phyloP scores from a whole-genome alignment of 2,113 vertebrate genomes.

The Bos indicus region DNA sequence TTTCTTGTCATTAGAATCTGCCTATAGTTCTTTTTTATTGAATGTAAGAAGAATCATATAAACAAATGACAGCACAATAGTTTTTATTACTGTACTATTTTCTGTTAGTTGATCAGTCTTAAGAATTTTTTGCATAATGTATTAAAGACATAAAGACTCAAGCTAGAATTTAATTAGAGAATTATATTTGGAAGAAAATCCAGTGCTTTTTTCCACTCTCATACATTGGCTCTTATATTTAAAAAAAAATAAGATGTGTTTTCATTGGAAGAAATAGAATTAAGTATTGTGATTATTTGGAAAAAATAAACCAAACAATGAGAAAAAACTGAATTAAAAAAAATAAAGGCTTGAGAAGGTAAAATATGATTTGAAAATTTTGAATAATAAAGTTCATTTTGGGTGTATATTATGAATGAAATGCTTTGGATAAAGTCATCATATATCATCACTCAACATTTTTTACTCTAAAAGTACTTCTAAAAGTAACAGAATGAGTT shows the following conservation, averaged over 20 bases:
- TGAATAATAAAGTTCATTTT: conserved; percentile 17
- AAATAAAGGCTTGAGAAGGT: background rate
- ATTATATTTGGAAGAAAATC: background rate
- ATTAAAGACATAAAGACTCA: background rate
- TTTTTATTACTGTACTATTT: background rate
- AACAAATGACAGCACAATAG: background rate
- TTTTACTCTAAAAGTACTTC: conserved; percentile 18
- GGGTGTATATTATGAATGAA: background rate
- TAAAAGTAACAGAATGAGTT: background rate
- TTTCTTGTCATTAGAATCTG: background rate
- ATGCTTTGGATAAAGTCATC: background rate
- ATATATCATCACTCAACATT: background rate
- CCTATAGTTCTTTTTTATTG: background rate
- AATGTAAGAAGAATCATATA: conserved; percentile 9
- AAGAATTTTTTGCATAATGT: background rate
- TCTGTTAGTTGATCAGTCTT: background rate
- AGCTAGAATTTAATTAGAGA: background rate
- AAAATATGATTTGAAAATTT: background rate
- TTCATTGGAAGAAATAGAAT: conserved; percentile 1
- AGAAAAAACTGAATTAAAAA: background rate
- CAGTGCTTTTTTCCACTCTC: background rate
- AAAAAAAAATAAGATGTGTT: background rate
- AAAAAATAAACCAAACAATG: background rate
- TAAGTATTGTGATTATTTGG: background rate
- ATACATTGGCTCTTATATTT: background rate